Base-by-base conservation (phyloP, 1,140 invertebrate species). In the Penaeus chinensis region DNA sequence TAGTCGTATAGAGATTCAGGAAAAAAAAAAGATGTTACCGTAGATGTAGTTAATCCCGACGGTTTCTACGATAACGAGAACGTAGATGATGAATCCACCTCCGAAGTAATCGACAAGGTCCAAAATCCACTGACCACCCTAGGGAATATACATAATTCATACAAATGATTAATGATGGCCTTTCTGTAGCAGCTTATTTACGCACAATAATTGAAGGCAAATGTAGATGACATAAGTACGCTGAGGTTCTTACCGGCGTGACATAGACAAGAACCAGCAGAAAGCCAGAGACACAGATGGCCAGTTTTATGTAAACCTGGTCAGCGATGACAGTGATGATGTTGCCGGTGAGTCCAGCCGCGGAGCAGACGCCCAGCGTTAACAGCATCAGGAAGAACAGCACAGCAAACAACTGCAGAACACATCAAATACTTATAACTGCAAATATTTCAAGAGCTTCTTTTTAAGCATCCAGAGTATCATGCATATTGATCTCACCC, bases 341-440 rank as follows among this genome's bases (percentile, higher is more conserved):
- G 20, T 94, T 94, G 87, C 94, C 94, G 54, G 94, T 93, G 62
- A 96, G 92, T 20, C 88, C 89, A 5, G 91, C 90, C 22, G 90
- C 90, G 22, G 91, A 91, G 22, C 91, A 92, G 24, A 92, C 85
- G 4, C 96, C 96, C 78, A 97, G 92, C 0, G 96, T 95, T 77
- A 96, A 96, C 91, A 97, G 93, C 96, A 97, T 97, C n/a, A 97
- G 92, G 93, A 98, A 98, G 93, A 98, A 98, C 1, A 98, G 92
- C 1, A 97, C 95, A 0, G 97, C 94, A 93, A 98, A 98, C 19
- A 97, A 90, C 92, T 96, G 92, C 66, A 93, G 94, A 61, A 92
- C 90, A 84, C 92, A 90, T 11, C 16, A 0, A 92, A 89, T 79
- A 89, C 90, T 89, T 89, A 90, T 42, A 92, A 84, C 47, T 77